A percentile compares a stretch with the other conserved stretches of the same genome.
Evolutionary conservation across 2,797 vertebrate genomes (phyloP).

Genomic region (Taeniopygia guttata): DNA sequence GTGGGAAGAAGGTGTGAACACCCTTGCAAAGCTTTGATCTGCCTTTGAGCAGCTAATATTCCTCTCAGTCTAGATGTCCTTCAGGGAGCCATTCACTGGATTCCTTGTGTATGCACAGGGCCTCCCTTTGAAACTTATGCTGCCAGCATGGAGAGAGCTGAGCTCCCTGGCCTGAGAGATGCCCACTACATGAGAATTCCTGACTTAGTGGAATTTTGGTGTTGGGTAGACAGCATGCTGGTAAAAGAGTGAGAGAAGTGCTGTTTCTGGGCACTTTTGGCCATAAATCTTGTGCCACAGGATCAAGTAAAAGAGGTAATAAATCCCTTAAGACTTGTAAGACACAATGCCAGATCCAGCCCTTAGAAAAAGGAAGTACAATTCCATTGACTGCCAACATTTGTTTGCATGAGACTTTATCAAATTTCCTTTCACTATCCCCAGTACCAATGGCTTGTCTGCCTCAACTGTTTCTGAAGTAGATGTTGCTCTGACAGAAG

Average conservation of each 20-base stretch:
- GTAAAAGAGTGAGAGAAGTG: conserved; percentile 24
- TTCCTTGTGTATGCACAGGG: not conserved
- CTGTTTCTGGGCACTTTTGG: conserved; percentile 51
- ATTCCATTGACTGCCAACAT: conserved; percentile 32
- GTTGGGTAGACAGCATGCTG: not conserved
- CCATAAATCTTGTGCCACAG: conserved; percentile 60
- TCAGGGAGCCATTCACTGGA: not conserved
- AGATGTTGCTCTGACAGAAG: not conserved
- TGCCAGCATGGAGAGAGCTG: not conserved
- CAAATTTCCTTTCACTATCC: not conserved
- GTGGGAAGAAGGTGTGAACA: not conserved
- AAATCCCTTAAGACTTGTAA: conserved; percentile 49
- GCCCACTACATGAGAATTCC: not conserved
- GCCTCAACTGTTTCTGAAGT: not conserved
- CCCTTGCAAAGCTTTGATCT: not conserved
- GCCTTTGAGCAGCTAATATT: not conserved
- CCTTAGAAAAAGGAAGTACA: conserved; percentile 22
- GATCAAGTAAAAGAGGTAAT: conserved; percentile 49
- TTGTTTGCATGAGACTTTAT: conserved; percentile 35
- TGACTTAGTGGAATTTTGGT: not conserved
- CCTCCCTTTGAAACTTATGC: not conserved
- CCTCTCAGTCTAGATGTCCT: not conserved
- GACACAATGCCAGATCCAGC: conserved; percentile 8
- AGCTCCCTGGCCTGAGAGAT: not conserved
- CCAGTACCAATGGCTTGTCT: not conserved